Conservation (phyloP, 1,140 invertebrate genomes). For the Diploscapter pachys region DNA sequence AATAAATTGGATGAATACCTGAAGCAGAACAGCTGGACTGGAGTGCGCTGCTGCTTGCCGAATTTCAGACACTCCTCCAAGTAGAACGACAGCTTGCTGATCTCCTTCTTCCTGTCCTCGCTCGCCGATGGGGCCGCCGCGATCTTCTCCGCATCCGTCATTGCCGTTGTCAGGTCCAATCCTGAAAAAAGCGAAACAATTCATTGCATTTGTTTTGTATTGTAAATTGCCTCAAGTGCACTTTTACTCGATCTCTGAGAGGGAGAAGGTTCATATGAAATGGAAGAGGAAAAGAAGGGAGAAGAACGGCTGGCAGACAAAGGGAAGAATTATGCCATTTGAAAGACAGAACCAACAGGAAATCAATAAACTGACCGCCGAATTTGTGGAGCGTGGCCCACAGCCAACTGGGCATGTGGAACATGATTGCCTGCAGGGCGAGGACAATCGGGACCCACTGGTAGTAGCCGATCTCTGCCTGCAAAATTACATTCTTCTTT, state of each 20-base stretch:
- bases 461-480: constrained; percentile 54
- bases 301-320: too few species aligned
- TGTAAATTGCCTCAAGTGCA: too few species aligned
- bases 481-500: not conserved
- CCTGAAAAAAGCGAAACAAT: constrained; percentile 37
- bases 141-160: constrained; percentile 47
- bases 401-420: constrained; percentile 64
- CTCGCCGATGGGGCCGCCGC: constrained; percentile 27
- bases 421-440: constrained; percentile 63
- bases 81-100: constrained; percentile 43
- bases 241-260: too few species aligned
- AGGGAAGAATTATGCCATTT: too few species aligned
- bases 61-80: constrained; percentile 51
- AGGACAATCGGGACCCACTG: constrained; percentile 60
- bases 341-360: too few species aligned
- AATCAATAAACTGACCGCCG: constrained; percentile 54
- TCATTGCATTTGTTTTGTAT: too few species aligned
- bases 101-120: constrained; percentile 43
- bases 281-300: too few species aligned
- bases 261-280: too few species aligned
- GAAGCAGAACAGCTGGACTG: constrained; percentile 44
- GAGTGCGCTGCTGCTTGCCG: constrained; percentile 35
- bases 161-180: constrained; percentile 48
- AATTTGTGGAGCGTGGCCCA: constrained; percentile 64
- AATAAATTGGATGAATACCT: constrained; percentile 22